Base-by-base conservation (phyloP, 2,888 invertebrate genomes). In the Metalampra italica region DNA sequence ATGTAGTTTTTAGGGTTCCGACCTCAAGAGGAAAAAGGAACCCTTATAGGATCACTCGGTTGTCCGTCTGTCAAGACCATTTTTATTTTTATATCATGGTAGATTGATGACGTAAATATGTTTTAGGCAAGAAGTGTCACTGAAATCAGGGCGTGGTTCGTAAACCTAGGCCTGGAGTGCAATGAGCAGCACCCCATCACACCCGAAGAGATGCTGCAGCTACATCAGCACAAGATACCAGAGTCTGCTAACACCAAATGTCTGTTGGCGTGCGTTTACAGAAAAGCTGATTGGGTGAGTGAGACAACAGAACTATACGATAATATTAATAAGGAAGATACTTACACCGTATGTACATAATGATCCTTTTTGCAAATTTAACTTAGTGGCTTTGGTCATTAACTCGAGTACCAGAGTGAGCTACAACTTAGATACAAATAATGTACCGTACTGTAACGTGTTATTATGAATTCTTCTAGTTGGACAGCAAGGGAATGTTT, bases 231-330 rank as follows among this genome's bases (percentile, higher is more conserved):
- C 51, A 77, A 83, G 53, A 50, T 83, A 29, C 88, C 91, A 0
- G 69, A 77, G 0, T 77, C 66, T 2, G 67, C 66, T 13, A 75
- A 68, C 29, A 82, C 80, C 0, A 86, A 82, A 59, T 91, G 91
- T 57, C 68, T 90, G 32, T 55, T 87, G 47, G 82, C 83, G n/a
- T 91, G 91, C 51, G 69, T 90, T 30, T 84, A 82, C 52, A 85
- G 65, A 59, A 82, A 78, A 54, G 65, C 81, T 43, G 74, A 78
- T 51, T 78, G 87, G 75, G 91, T 91, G 71, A 83, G 78, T 63
- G 37, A 36, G 36, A n/a, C n/a, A n/a, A n/a, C n/a, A n/a, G n/a
- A n/a, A n/a, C n/a, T n/a, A n/a, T 7, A 7, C 30, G 9, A 30
- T 30, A 9, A 9, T 30, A 7, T 30, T 5, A 7, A 30, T 5